Evolutionary conservation across 2,797 vertebrate species (phyloP).

Genomic region (Tolypeutes matacus): DNA sequence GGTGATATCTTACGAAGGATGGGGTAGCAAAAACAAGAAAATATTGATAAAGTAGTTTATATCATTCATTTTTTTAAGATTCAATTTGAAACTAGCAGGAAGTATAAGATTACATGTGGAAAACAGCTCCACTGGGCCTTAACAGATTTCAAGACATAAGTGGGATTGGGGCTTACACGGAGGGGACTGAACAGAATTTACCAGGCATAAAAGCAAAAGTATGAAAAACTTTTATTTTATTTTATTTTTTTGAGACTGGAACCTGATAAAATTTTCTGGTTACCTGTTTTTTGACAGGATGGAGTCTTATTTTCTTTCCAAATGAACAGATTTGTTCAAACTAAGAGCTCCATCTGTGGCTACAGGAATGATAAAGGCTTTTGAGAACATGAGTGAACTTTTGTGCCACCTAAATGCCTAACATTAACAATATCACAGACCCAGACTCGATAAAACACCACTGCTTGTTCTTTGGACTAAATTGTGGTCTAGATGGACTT

Average conservation of each 20-base stretch:
- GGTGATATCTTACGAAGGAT: background rate
- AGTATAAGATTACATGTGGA: background rate
- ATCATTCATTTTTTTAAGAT: background rate
- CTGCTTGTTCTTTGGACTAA: background rate
- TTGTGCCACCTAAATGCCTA: background rate
- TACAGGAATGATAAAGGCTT: background rate
- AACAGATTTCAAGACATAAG: conserved; percentile 27
- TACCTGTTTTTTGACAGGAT: background rate
- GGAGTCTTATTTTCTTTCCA: conserved; percentile 41
- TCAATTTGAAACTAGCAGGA: background rate
- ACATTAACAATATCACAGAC: conserved; percentile 2
- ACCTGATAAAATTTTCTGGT: conserved; percentile 8
- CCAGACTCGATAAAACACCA: background rate
- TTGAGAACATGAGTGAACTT: conserved; percentile 6
- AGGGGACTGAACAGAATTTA: background rate
- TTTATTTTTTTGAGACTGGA: conserved; percentile 21
- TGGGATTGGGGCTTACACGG: background rate
- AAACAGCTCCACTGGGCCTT: background rate
- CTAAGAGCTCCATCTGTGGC: background rate
- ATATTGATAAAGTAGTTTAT: conserved; percentile 2
- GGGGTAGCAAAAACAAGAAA: background rate
- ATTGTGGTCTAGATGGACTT: background rate
- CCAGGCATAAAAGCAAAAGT: background rate
- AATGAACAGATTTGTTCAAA: background rate
- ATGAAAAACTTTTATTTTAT: background rate